Base-by-base conservation (phyloP, 2,888 invertebrate genomes). In the Netelia virgata region DNA sequence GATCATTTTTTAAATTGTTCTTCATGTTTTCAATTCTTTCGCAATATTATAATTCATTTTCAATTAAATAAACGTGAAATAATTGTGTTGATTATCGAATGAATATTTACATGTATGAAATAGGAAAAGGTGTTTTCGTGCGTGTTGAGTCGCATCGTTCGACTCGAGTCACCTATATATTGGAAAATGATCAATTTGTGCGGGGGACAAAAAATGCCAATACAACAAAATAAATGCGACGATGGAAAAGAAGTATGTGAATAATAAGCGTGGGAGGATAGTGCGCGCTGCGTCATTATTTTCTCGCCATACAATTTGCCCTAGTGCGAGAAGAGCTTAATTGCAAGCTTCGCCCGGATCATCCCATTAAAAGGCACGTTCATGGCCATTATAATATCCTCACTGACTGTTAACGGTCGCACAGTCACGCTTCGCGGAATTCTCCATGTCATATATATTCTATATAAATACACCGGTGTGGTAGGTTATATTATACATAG, bases 311-410 rank as follows among this genome's bases (percentile, higher is more conserved):
- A 16, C 43, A 47, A 20, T 53, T 61, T 47, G n/a, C 41, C 55
- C n/a, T 55, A n/a, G 6, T n/a, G 50, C 61, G 53, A 47, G 59
- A 36, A 57, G 3, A 53, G 75, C 18, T 76, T 69, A 64, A 83
- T 85, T 72, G 75, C 57, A 55, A 74, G 61, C n/a, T 43, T 57
- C 66, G n/a, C 55, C n/a, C 59, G 80, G 76, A 55, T 76, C 68
- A 68, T 72, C 68, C 75, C 61, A 78, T 77, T 66, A 74, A 75
- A 11, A n/a, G 61, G 18, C 50, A 36, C 28, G 76, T 68, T 87
- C 84, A 86, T 87, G 86, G 66, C 81, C 79, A 74, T 87, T 86
- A 80, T 57, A 80, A 86, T 88, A 89, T 89, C 86, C 88, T 88
- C 84, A 86, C 86, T 86, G 79, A 76, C 84, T 84, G 78, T 66